Conservation (phyloP, 2,888 invertebrate species). For the Julus scanicus region DNA sequence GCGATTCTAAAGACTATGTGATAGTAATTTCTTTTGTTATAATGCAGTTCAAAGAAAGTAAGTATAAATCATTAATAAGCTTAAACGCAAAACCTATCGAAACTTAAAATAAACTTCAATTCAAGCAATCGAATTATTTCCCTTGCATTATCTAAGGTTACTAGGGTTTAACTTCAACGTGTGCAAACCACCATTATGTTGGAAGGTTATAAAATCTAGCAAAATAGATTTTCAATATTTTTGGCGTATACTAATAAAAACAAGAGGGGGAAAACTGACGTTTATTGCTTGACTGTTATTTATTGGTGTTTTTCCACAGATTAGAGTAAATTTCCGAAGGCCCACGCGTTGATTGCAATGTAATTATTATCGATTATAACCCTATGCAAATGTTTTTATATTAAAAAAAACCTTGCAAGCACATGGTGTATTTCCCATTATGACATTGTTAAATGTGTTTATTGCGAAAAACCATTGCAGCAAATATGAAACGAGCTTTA, state of each 20-base stretch:
- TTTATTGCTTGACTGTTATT: background rate
- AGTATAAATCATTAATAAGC: too few relatives aligned
- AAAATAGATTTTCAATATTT: background rate
- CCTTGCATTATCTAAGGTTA: too few relatives aligned
- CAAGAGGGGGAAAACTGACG: background rate
- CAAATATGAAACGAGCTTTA: background rate
- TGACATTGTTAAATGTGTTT: conserved; percentile 4
- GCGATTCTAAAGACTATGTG: background rate
- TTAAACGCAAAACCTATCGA: too few relatives aligned
- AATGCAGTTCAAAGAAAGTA: too few relatives aligned
- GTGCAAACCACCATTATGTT: background rate
- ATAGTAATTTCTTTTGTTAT: background rate
- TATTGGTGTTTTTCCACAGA: background rate
- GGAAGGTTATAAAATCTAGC: background rate
- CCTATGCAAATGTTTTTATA: background rate
- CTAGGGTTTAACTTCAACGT: too few relatives aligned
- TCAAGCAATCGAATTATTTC: too few relatives aligned
- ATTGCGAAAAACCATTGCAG: background rate
- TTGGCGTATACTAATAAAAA: background rate
- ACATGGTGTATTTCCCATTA: background rate
- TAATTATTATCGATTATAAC: conserved; percentile 5
- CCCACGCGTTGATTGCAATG: background rate
- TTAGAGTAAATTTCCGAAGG: background rate
- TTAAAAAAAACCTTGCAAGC: background rate
- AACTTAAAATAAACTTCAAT: too few relatives aligned